These are phyloP conservation scores for Orussus abietinus DNA, from an alignment of 1,140 invertebrate species.

Conservation along the genomic window DNA sequence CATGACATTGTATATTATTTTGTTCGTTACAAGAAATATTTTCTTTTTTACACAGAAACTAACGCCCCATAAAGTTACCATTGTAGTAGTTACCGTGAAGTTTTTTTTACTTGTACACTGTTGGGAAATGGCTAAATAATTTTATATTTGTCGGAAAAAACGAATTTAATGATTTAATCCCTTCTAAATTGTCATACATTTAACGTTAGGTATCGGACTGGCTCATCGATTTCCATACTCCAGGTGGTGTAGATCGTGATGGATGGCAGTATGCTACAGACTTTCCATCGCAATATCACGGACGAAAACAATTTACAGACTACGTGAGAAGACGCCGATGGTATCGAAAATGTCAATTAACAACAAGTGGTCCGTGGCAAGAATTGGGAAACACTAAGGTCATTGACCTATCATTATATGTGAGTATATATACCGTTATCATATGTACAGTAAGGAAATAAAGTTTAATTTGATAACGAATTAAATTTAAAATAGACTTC, in stretches of 20 bases:
- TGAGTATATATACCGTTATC: too few species aligned
- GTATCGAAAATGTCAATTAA: conserved; percentile 77
- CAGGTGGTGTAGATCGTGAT: conserved; percentile 83
- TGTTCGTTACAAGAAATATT: too few species aligned
- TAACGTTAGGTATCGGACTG: conserved; percentile 82
- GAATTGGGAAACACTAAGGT: conserved; percentile 80
- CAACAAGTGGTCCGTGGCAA: conserved; percentile 83
- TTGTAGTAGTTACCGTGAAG: too few species aligned
- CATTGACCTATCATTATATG: conserved; percentile 74
- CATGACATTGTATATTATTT: too few species aligned
- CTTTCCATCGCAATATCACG: conserved; percentile 82
- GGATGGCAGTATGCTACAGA: conserved; percentile 94
- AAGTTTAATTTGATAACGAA: too few species aligned
- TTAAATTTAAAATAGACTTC: too few species aligned
- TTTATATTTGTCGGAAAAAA: conserved; percentile 2
- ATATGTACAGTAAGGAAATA: conserved; percentile 2
- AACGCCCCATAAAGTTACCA: too few species aligned
- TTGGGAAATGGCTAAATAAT: too few species aligned
- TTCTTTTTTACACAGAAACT: too few species aligned
- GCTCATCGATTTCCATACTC: conserved; percentile 82
- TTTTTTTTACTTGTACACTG: too few species aligned
- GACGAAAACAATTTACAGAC: conserved; percentile 81
- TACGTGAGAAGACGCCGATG: conserved; percentile 81
- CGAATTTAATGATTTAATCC: conserved; percentile 17
- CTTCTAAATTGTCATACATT: too few species aligned